Conservation (phyloP, 2,888 invertebrate genomes). For the Drosophila algonquin region DNA sequence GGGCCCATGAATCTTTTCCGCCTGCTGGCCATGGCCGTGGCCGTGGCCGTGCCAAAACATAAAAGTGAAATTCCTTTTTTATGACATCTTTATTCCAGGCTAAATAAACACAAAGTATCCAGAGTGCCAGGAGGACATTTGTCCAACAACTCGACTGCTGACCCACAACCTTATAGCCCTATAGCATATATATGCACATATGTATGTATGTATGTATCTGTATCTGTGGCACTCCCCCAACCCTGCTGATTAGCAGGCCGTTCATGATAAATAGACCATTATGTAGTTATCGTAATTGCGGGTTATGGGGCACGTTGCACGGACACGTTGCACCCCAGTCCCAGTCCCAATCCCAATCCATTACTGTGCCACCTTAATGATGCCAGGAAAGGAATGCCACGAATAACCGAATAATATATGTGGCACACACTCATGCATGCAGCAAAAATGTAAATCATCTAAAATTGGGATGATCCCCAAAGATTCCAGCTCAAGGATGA, state of each 20-base stretch:
- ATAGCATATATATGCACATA: no score
- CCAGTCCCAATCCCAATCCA: background rate
- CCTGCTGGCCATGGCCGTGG: constrained; percentile 49
- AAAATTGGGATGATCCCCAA: background rate
- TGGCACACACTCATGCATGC: background rate
- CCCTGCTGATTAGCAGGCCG: constrained; percentile 48
- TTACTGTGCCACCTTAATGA: background rate
- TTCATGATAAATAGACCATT: constrained; percentile 79
- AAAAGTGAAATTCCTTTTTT: constrained; percentile 81
- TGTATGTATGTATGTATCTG: no score
- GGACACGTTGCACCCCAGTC: no score
- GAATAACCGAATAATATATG: no score
- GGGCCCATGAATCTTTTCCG: constrained; percentile 73
- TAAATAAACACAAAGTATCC: constrained; percentile 79
- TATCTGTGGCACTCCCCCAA: constrained; percentile 3
- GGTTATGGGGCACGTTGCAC: constrained; percentile 7
- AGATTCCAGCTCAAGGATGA: background rate
- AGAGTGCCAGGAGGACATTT: constrained; percentile 71
- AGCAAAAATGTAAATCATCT: background rate
- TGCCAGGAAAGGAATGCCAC: background rate
- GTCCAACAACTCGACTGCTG: constrained; percentile 24
- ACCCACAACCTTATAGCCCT: constrained; percentile 6
- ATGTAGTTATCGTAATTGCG: constrained; percentile 65
- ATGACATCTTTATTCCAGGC: constrained; percentile 78
- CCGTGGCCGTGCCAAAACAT: constrained; percentile 69